Evolutionary conservation across 2,888 invertebrate genomes (phyloP).

Genomic region (Tanytarsus gracilentus): DNA sequence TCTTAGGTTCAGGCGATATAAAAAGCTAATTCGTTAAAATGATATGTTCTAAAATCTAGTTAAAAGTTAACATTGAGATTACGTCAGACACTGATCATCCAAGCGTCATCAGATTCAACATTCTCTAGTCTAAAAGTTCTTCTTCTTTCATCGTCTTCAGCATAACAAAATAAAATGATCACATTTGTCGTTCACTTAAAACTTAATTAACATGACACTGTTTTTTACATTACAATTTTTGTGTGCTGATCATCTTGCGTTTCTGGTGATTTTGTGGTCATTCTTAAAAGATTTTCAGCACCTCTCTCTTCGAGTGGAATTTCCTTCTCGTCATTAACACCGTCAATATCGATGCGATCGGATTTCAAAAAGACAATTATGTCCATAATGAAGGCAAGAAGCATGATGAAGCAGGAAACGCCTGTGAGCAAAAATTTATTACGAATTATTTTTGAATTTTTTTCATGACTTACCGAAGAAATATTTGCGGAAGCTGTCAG

Average conservation of each 20-base stretch:
- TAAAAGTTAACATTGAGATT: too few relatives aligned
- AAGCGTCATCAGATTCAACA: too few relatives aligned
- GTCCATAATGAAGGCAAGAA: constrained; percentile 81
- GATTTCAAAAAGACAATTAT: constrained; percentile 83
- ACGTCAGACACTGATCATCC: too few relatives aligned
- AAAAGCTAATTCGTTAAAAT: too few relatives aligned
- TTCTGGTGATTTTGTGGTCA: constrained; percentile 6
- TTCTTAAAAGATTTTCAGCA: constrained; percentile 13
- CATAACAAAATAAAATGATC: too few relatives aligned
- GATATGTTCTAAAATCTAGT: too few relatives aligned
- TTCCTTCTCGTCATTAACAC: constrained; percentile 30
- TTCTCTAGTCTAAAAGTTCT: too few relatives aligned
- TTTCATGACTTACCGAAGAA: constrained; percentile 60
- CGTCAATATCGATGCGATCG: constrained; percentile 64
- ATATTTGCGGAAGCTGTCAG: constrained; percentile 69
- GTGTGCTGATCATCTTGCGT: not conserved
- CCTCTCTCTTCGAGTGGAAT: not conserved
- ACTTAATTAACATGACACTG: too few relatives aligned
- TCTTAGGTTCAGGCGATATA: too few relatives aligned
- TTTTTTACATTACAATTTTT: not conserved
- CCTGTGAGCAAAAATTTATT: constrained; percentile 49
- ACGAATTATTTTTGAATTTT: constrained; percentile 5
- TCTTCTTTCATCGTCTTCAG: too few relatives aligned
- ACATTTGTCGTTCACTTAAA: too few relatives aligned
- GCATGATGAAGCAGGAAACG: constrained; percentile 74